Base-by-base conservation (phyloP, 1,140 invertebrate species). In the Nebria ingens region DNA sequence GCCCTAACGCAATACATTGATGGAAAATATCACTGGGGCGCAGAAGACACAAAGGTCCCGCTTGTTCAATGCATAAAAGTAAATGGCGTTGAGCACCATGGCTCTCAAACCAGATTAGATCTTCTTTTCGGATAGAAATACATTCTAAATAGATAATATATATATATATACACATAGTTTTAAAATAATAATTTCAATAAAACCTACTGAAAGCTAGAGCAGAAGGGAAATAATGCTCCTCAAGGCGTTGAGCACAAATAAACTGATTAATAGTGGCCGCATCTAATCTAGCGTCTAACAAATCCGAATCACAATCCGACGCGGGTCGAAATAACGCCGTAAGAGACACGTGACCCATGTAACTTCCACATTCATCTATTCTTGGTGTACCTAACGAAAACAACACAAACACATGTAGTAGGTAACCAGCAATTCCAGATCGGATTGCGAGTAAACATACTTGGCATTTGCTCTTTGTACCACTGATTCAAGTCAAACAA, bases 381-480 rank as follows among this genome's bases (percentile, higher is more conserved):
- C 59, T 57, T 45, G 59, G 61, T 12, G 59, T 23, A 54, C 55
- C 64, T 65, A 58, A 42, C 61, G 56, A 20, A 52, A 29, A 11
- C 54, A 12, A 23, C 50, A 42, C 29, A 56, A 42, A n/a, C 19
- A 25, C n/a, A 42, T 55, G 21, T n/a, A 29, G n/a, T n/a, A n/a
- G n/a, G n/a, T n/a, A n/a, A n/a, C n/a, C n/a, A n/a, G n/a, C n/a
- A 12, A 19, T 25, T 50, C n/a, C 42, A 38, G 21, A 29, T 40
- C 23, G 55, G n/a, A 15, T 11, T 21, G 1, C 34, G 42, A 19
- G 29, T 19, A 53, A 53, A 64, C 61, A 72, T 72, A 62, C 73
- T 72, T 17, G 91, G 91, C 89, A 94, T 92, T 65, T 94, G 90
- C 55, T 91, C 89, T 66, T 92, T 92, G 65, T 97, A 96, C 93